Percentiles rank a stretch among this genome's conserved stretches.
Evolutionary conservation across 1,140 invertebrate species (phyloP).

Genomic region (Laupala kohalensis): DNA sequence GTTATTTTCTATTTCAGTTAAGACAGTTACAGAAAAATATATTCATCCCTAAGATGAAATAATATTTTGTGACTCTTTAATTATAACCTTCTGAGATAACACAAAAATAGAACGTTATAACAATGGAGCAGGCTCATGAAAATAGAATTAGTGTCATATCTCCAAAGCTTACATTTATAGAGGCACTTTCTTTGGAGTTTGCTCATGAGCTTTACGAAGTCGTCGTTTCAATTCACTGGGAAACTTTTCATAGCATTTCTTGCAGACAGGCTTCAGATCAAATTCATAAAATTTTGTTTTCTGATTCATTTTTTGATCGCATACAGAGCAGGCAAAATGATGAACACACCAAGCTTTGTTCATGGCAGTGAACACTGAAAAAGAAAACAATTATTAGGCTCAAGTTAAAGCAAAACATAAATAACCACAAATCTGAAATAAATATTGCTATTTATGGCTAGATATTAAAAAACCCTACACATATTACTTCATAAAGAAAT

Average conservation of each 20-base stretch:
- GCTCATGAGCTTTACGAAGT: constrained; percentile 60
- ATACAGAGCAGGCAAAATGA: constrained; percentile 97
- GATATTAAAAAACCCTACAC: no score
- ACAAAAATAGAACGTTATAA: no score
- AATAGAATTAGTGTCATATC: no score
- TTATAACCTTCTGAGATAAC: no score
- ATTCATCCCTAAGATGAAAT: no score
- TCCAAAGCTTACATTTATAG: constrained; percentile 22
- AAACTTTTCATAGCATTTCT: constrained; percentile 96
- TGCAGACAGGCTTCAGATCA: constrained; percentile 95
- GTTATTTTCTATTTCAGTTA: no score
- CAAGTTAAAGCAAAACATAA: not conserved
- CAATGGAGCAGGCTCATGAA: no score
- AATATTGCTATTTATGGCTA: no score
- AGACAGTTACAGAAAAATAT: no score
- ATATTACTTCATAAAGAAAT: no score
- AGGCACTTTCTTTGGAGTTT: constrained; percentile 36
- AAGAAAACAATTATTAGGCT: constrained; percentile 4
- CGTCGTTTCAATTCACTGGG: constrained; percentile 86
- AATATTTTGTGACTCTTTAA: no score
- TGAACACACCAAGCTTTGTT: constrained; percentile 99
- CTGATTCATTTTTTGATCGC: constrained; percentile 94
- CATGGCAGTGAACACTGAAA: constrained; percentile 90
- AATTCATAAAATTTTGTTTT: constrained; percentile 99
- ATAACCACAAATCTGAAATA: no score